phyloP scores from a whole-genome alignment of 2,113 vertebrate species.

The Murina feae region DNA sequence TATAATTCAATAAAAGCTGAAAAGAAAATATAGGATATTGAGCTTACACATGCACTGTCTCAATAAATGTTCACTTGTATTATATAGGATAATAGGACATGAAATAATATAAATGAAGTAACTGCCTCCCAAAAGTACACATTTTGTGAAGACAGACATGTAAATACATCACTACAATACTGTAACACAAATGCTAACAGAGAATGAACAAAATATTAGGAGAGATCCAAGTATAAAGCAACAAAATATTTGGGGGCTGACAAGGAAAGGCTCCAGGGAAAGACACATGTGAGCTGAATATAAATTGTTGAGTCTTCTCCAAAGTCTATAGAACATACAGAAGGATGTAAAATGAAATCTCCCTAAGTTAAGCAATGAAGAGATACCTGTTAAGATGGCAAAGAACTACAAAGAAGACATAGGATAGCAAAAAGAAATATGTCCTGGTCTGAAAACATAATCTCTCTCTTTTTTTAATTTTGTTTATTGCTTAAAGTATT shows the following conservation, averaged over 20 bases:
- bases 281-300: background rate
- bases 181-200: background rate
- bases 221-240: background rate
- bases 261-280: background rate
- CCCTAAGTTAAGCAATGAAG: background rate
- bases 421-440: background rate
- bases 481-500: too few species aligned
- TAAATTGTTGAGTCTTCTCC: background rate
- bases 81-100: background rate
- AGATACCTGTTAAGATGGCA: background rate
- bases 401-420: background rate
- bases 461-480: too few species aligned
- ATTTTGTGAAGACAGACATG: background rate
- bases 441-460: background rate
- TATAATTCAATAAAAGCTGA: conserved; percentile 25
- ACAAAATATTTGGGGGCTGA: background rate
- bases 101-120: background rate
- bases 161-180: background rate
- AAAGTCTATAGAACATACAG: background rate
- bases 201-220: background rate
- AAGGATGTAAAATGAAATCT: background rate
- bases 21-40: background rate
- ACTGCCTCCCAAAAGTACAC: background rate
- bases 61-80: background rate
- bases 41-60: background rate